Evolutionary conservation across 2,113 vertebrate species (phyloP).

Genomic region (Philantomba maxwellii): DNA sequence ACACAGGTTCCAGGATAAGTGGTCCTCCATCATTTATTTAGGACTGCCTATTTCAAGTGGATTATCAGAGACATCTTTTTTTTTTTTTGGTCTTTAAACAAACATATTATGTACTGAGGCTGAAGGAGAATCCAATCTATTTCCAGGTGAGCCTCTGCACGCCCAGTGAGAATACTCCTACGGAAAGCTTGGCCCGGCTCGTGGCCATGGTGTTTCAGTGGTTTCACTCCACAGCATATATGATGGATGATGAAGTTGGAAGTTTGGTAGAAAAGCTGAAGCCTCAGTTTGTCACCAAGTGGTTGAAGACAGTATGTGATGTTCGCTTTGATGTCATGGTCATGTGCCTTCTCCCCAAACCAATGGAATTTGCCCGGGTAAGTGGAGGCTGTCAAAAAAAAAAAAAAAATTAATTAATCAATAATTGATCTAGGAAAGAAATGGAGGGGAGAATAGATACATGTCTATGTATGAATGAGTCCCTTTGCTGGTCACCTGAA

Average conservation of each 20-base stretch:
- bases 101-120: not conserved
- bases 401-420: not conserved
- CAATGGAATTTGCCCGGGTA: conserved; percentile 98
- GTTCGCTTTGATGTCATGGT: conserved; percentile 99
- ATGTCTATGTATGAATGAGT: not conserved
- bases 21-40: not conserved
- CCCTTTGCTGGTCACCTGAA: not conserved
- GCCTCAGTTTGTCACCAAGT: conserved; percentile 99
- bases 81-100: not conserved
- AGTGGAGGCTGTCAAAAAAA: conserved; percentile 50
- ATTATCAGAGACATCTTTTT: not conserved
- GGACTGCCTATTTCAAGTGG: not conserved
- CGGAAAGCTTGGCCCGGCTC: conserved; percentile 94
- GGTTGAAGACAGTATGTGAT: conserved; percentile 98
- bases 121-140: conserved; percentile 2
- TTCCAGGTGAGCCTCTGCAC: conserved; percentile 96
- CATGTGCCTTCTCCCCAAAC: conserved; percentile 99
- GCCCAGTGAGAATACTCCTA: conserved; percentile 97
- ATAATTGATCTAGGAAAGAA: not conserved
- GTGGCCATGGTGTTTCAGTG: conserved; percentile 99
- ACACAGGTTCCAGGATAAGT: not conserved
- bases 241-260: conserved; percentile 99
- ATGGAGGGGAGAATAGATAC: not conserved
- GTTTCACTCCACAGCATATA: conserved; percentile 99
- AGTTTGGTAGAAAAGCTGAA: conserved; percentile 99